Conservation (phyloP, 2,797 vertebrate genomes). For the Labroides dimidiatus region DNA sequence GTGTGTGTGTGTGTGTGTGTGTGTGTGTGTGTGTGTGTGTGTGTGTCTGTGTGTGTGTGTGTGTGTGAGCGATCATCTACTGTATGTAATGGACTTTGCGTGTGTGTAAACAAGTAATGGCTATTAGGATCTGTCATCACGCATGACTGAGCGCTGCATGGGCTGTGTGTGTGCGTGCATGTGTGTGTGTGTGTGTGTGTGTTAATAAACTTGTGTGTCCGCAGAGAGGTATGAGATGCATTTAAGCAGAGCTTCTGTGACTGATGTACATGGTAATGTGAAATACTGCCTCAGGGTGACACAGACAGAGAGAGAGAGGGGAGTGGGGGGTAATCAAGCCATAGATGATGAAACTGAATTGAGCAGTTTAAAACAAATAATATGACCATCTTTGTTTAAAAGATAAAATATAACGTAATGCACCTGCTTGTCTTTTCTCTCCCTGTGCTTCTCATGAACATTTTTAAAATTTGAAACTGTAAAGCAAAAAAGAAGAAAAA, state of each 20-base stretch:
- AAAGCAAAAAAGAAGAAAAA: no score
- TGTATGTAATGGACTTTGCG: conserved; percentile 20
- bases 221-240: conserved; percentile 61
- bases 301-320: conserved; percentile 44
- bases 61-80: conserved; percentile 1
- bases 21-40: background rate
- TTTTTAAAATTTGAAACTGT: no score
- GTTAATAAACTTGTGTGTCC: conserved; percentile 49
- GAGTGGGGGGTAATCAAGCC: conserved; percentile 10
- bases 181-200: conserved; percentile 23
- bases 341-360: conserved; percentile 40
- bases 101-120: conserved; percentile 54
- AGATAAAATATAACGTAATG: conserved; percentile 10
- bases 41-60: conserved; percentile 1
- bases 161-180: conserved; percentile 10
- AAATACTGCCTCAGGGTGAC: conserved; percentile 70
- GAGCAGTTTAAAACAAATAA: conserved; percentile 38
- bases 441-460: background rate
- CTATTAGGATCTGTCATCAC: conserved; percentile 63
- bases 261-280: conserved; percentile 77
- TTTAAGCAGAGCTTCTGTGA: conserved; percentile 63
- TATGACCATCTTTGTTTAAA: conserved; percentile 13
- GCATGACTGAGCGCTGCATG: conserved; percentile 55
- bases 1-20: conserved; percentile 21
- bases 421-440: background rate